Evolutionary conservation across 1,140 invertebrate genomes (phyloP).

Genomic region (Streblospio benedicti): DNA sequence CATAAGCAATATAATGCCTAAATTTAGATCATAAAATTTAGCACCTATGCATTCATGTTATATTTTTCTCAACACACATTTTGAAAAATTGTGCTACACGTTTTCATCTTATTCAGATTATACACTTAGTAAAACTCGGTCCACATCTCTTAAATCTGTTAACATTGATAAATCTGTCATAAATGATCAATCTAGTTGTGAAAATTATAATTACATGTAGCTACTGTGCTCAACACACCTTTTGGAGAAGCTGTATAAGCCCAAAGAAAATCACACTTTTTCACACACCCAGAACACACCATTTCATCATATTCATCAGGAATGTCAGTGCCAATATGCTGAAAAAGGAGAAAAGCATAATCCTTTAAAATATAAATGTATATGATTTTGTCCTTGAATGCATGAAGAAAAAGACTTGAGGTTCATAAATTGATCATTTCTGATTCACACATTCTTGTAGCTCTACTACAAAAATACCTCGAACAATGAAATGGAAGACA

Average conservation of each 20-base stretch:
- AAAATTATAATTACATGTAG: no score
- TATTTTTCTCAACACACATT: no score
- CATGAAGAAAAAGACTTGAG: not conserved
- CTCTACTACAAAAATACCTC: not conserved
- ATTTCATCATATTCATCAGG: conserved; percentile 64
- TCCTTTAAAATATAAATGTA: conserved; percentile 4
- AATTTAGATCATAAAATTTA: no score
- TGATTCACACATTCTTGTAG: not conserved
- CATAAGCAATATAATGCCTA: no score
- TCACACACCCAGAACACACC: conserved; percentile 59
- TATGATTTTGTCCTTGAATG: not conserved
- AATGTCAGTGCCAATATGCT: conserved; percentile 57
- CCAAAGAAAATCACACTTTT: conserved; percentile 64
- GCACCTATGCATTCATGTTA: no score
- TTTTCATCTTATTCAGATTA: no score
- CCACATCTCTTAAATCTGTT: no score
- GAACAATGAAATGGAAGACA: not conserved
- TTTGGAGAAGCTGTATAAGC: conserved; percentile 52
- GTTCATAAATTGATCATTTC: not conserved
- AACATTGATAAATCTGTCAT: no score
- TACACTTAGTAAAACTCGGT: no score
- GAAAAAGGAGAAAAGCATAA: conserved; percentile 18
- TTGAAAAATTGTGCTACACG: no score
- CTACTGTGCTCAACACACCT: no score
- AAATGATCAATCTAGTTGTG: no score